These are phyloP conservation scores for Clinocottus analis DNA, from an alignment of 2,113 vertebrate species.

Conservation along the genomic window DNA sequence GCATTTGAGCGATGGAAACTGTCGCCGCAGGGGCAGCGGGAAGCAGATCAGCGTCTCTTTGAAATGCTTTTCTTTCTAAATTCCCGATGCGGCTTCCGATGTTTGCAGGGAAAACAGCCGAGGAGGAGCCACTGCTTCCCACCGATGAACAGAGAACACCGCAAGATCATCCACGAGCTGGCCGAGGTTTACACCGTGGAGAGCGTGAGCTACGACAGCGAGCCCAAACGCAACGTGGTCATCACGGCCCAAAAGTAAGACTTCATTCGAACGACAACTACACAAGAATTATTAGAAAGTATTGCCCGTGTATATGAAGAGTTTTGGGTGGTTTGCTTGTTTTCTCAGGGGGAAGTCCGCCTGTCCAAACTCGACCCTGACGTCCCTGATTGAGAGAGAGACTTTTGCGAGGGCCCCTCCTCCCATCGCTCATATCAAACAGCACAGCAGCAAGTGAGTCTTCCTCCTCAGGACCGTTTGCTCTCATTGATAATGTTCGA, in stretches of 20 bases:
- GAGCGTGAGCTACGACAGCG: slow-evolving; percentile 96
- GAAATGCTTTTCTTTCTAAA: background rate
- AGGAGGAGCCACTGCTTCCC: slow-evolving; percentile 95
- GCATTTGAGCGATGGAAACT: background rate
- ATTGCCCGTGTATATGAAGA: background rate
- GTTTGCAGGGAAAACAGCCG: slow-evolving; percentile 88
- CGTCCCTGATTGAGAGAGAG: slow-evolving; percentile 91
- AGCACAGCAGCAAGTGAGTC: slow-evolving; percentile 91
- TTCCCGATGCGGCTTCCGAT: background rate
- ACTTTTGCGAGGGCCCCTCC: slow-evolving; percentile 87
- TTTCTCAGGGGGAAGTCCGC: slow-evolving; percentile 89
- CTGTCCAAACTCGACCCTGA: slow-evolving; percentile 89
- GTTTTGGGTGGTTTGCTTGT: background rate
- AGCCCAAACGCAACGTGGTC: slow-evolving; percentile 96
- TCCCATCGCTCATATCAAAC: slow-evolving; percentile 93
- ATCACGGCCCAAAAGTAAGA: slow-evolving; percentile 91
- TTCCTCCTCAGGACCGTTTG: background rate
- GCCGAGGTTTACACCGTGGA: slow-evolving; percentile 93
- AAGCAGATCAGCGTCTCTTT: background rate
- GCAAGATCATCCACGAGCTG: slow-evolving; percentile 94
- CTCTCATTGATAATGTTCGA: background rate
- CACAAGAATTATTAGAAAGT: background rate
- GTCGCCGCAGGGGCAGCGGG: too few relatives aligned
- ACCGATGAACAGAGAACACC: slow-evolving; percentile 96
- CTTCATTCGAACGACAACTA: background rate